Evolutionary conservation across 1,140 invertebrate species (phyloP).

Genomic region (Oscheius sp.): DNA sequence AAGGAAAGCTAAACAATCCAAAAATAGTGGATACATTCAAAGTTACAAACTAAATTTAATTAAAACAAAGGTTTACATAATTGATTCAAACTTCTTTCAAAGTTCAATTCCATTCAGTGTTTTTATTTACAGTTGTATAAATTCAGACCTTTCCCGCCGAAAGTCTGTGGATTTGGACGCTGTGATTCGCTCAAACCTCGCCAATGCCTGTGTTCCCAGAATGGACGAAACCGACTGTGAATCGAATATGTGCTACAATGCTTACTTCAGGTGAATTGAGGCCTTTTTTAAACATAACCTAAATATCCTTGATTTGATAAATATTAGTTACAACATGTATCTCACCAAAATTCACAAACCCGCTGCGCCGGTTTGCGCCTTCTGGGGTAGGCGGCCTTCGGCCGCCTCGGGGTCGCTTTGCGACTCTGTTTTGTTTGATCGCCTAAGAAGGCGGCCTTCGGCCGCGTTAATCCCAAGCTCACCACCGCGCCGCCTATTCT

Average conservation of each 20-base stretch:
- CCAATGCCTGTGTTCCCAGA: slow-evolving; percentile 58
- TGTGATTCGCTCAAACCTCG: slow-evolving; percentile 57
- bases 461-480: too few relatives aligned
- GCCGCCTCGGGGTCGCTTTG: too few relatives aligned
- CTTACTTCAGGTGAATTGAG: slow-evolving; percentile 19
- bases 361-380: too few relatives aligned
- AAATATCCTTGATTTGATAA: not conserved
- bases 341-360: too few relatives aligned
- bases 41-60: not conserved
- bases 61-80: not conserved
- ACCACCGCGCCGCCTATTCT: too few relatives aligned
- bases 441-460: too few relatives aligned
- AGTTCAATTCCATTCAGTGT: not conserved
- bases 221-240: slow-evolving; percentile 60
- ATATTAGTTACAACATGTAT: not conserved
- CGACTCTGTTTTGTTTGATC: too few relatives aligned
- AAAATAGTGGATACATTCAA: not conserved
- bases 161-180: slow-evolving; percentile 44
- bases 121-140: not conserved
- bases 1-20: too few relatives aligned
- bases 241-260: slow-evolving; percentile 38
- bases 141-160: slow-evolving; percentile 52
- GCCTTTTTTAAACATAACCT: not conserved
- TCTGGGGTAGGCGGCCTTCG: too few relatives aligned
- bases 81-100: not conserved